phyloP scores from a whole-genome alignment of 2,113 vertebrate species.

The Sakesphorus luctuosus region DNA sequence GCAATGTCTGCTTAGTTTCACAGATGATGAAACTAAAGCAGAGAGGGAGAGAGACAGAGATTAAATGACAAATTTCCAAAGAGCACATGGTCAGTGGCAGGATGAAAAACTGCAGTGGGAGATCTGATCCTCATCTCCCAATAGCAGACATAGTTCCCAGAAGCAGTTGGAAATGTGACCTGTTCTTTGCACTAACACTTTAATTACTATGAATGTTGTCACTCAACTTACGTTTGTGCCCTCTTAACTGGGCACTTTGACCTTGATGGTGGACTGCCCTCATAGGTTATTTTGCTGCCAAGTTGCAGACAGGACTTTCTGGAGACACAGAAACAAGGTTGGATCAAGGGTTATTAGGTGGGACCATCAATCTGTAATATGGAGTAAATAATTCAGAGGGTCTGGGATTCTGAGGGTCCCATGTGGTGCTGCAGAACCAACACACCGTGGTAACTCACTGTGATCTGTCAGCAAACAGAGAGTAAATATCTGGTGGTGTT shows the following conservation, averaged over 20 bases:
- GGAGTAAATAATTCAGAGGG: background rate
- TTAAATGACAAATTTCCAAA: slow-evolving; percentile 58
- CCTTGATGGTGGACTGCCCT: slow-evolving; percentile 11
- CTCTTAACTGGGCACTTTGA: slow-evolving; percentile 31
- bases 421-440: background rate
- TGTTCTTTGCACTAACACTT: slow-evolving; percentile 43
- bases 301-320: background rate
- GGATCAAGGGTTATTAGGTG: background rate
- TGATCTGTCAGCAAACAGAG: background rate
- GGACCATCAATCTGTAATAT: background rate
- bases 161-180: slow-evolving; percentile 62
- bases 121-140: slow-evolving; percentile 18
- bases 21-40: slow-evolving; percentile 13
- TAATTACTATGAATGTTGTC: slow-evolving; percentile 63
- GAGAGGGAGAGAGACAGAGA: background rate
- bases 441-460: background rate
- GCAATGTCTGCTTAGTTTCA: background rate
- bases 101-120: slow-evolving; percentile 9
- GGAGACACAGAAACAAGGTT: background rate
- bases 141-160: slow-evolving; percentile 46
- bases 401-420: background rate
- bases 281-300: background rate
- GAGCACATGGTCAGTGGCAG: slow-evolving; percentile 11
- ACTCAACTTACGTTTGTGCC: slow-evolving; percentile 38
- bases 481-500: background rate